phyloP scores from a whole-genome alignment of 2,113 vertebrate genomes.

The Motacilla alba region DNA sequence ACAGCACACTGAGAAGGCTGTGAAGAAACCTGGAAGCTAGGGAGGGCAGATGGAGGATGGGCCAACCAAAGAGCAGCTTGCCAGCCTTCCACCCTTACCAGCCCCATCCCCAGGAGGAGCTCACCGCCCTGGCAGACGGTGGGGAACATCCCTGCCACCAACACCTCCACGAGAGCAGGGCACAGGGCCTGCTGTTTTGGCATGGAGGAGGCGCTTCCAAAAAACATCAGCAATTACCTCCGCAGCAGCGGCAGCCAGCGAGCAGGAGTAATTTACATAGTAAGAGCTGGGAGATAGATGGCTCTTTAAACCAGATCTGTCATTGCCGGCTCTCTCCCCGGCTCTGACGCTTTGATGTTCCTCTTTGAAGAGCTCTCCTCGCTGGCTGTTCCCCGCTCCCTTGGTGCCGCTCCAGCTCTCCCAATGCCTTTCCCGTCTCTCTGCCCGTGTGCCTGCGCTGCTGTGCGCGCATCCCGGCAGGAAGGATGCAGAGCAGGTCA shows the following conservation, averaged over 20 bases:
- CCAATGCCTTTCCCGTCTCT: background rate
- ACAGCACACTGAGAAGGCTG: background rate
- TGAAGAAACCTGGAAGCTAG: background rate
- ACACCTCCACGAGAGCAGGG: accelerated
- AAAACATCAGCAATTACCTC: constrained; percentile 11
- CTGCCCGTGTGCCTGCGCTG: background rate
- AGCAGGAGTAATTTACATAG: constrained; percentile 63
- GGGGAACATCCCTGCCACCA: background rate
- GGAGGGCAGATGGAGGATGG: background rate
- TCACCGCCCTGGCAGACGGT: accelerated
- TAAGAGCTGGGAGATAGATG: constrained; percentile 61
- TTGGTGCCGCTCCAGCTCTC: constrained; percentile 52
- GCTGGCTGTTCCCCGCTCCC: constrained; percentile 15
- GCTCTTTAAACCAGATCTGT: constrained; percentile 72
- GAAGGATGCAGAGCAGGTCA: background rate
- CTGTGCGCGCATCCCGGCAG: background rate
- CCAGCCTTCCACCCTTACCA: background rate
- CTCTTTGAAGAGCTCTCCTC: constrained; percentile 65
- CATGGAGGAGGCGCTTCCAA: background rate
- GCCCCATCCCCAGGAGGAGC: background rate
- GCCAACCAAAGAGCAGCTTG: background rate
- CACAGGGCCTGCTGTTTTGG: background rate
- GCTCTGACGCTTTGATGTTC: constrained; percentile 64
- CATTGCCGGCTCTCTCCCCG: constrained; percentile 22
- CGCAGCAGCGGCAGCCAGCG: background rate